Percentiles rank a stretch among this genome's conserved stretches.
Evolutionary conservation across 1,140 invertebrate species (phyloP).

Genomic region (Bombus sylvicola): DNA sequence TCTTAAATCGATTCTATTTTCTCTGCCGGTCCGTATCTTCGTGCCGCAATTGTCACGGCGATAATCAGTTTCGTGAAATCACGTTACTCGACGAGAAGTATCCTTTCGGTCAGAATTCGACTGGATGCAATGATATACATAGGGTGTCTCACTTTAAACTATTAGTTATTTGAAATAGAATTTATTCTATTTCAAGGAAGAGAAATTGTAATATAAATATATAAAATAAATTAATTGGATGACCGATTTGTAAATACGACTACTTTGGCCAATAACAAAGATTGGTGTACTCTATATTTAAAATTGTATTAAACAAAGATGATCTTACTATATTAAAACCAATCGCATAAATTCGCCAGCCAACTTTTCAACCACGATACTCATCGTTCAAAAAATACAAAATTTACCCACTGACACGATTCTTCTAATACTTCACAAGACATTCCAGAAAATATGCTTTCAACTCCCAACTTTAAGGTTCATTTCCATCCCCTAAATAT

Average conservation of each 20-base stretch:
- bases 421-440: too few relatives aligned
- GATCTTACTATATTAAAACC: neutral
- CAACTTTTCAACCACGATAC: neutral
- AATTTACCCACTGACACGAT: neutral
- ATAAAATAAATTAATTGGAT: neutral
- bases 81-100: conserved; percentile 52
- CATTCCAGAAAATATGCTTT: too few relatives aligned
- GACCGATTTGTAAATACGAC: neutral
- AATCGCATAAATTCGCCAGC: neutral
- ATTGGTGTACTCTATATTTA: neutral
- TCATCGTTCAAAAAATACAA: neutral
- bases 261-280: neutral
- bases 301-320: neutral
- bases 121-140: neutral
- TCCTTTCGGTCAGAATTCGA: conserved; percentile 25
- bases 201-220: too few relatives aligned
- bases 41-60: conserved; percentile 41
- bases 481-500: too few relatives aligned
- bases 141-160: neutral
- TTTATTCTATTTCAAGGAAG: neutral
- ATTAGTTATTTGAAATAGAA: neutral
- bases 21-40: conserved; percentile 35
- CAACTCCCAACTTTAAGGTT: too few relatives aligned
- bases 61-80: conserved; percentile 60
- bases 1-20: conserved; percentile 58